Evolutionary conservation across 1,140 invertebrate genomes (phyloP), one percentile per base, ranked within the genome.

Genomic region (Hypsibius dujardini): DNA sequence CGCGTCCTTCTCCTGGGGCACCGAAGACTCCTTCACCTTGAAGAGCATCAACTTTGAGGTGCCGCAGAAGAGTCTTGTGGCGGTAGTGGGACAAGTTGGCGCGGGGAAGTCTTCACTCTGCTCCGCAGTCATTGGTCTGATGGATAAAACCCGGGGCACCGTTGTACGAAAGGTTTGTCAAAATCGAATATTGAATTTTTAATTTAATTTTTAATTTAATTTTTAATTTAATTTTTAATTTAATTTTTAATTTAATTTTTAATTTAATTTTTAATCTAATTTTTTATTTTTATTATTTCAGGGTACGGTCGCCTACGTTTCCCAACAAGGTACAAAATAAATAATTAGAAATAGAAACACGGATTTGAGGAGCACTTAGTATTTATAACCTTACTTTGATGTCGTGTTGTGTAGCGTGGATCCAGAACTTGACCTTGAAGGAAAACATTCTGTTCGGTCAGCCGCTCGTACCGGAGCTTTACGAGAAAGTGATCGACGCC

Each of bases 251-350:
- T 28, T 28, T 28, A 28, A 28, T 28, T 28, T 28, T 28, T 28
- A 28, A 28, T 28, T 28, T 28, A 28, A 28, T 28, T 28, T 28
- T 28, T 28, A 28, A 28, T 28, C 28, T 28, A 28, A 28, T 28
- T 28, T 28, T 28, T 28, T 28, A 28, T 28, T n/a, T 15, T 73
- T 74, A 73, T 69, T 72, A 75, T 28, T 75, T 45, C 72, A 88
- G 84, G 90, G 90, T 62, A 83, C 82, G 47, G 84, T 92, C 70
- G 90, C 90, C 0, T 94, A 93, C 78, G 90, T 93, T 2, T 84
- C 90, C 0, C 92, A 95, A 78, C 7, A 12, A 56, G n/a, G 50
- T 56, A 56, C 28, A 28, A 28, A 28, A 28, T 28, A 28, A 28
- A 28, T 28, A 56, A 56, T n/a, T 56, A n/a, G n/a, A 12, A n/a